Base-by-base conservation (phyloP, 2,888 invertebrate species). In the Phrixothrix hirtus region DNA sequence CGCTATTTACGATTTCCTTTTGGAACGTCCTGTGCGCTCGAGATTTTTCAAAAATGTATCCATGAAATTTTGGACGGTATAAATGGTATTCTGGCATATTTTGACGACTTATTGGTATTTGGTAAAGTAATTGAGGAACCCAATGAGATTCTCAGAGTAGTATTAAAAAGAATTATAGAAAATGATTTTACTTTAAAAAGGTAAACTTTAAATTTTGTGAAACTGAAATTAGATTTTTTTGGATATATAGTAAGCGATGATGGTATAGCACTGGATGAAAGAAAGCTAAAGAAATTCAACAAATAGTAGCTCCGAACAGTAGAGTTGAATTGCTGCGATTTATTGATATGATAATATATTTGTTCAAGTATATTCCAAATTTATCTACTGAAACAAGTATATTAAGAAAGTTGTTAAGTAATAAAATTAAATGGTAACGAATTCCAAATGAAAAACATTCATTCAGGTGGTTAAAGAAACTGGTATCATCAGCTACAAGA, bases 371-470 rank as follows among this genome's bases (percentile, higher is more conserved):
- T n/a, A n/a, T n/a, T n/a, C 10, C 29, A 2, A 29, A 29, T n/a
- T n/a, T 57, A 1, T 50, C 50, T 2, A 2, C 42, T 6, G 42
- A 57, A 43, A 50, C 57, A 9, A 11, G 9, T 2, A 13, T 7
- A 5, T 16, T 54, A 16, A 16, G 50, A 34, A 34, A 43, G 25
- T 26, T 57, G 9, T 17, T 54, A n/a, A 47, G 36, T 32, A 30
- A 46, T 25, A 42, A 46, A 16, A 16, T 21, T 5, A 36, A 49
- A 26, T 57, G 54, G 53, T 2, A n/a, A 9, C 44, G 46, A 50
- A 27, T 54, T 9, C 29, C 34, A 34, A 46, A 42, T 31, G 39
- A 54, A 39, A 9, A 45, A 32, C 11, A 15, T 11, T 39, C 48
- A 26, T 53, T 56, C n/a, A 37, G 38, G 13, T 15, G 16, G 5